These are phyloP conservation scores for Zosterops borbonicus DNA, from an alignment of 2,113 vertebrate genomes.

Conservation along the genomic window DNA sequence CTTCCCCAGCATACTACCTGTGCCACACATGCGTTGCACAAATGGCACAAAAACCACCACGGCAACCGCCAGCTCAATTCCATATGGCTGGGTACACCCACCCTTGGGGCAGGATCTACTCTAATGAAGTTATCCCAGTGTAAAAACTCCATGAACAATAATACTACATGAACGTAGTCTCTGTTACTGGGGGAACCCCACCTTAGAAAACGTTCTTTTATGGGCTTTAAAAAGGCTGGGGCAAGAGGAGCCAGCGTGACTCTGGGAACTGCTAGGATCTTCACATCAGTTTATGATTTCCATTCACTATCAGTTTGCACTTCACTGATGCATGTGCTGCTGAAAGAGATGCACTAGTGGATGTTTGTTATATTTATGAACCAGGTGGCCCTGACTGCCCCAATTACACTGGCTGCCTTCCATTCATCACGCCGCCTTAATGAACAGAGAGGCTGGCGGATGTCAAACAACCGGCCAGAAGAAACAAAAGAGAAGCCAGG, in stretches of 20 bases:
- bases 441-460: neutral
- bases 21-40: rapidly evolving
- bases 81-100: rapidly evolving
- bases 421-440: neutral
- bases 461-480: slow-evolving; percentile 39
- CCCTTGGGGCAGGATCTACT: neutral
- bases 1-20: neutral
- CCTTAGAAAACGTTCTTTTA: neutral
- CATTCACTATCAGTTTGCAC: neutral
- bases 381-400: neutral
- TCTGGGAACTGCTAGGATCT: neutral
- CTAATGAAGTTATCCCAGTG: neutral
- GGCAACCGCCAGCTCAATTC: neutral
- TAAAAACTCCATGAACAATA: neutral
- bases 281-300: neutral
- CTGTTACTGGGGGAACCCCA: neutral
- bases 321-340: neutral
- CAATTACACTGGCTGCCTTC: neutral
- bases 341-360: neutral
- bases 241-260: neutral
- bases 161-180: neutral
- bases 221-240: neutral
- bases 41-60: neutral
- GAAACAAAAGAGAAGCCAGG: slow-evolving; percentile 50
- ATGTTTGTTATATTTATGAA: neutral